Evolutionary conservation across 2,888 invertebrate genomes (phyloP), one percentile per base, ranked within the genome.

Genomic region (Eristalis intricaria): DNA sequence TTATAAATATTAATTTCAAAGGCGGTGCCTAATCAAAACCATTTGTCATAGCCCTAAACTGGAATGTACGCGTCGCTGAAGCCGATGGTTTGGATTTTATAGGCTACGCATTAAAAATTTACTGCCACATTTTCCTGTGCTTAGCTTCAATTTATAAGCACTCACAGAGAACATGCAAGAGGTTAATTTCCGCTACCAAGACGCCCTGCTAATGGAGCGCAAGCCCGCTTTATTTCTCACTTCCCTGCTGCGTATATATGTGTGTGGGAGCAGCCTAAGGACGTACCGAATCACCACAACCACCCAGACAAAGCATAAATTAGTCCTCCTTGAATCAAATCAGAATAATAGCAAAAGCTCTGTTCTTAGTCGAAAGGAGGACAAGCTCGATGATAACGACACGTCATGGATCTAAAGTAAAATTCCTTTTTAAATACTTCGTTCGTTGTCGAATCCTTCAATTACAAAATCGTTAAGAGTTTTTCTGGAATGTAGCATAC

Each of bases 141-240:
- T 73, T 60, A 68, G 19, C 35, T 32, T 50, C 50, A 61, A 80
- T 80, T 73, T 73, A 73, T 73, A 40, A 56, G 64, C 70, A 78
- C 58, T 22, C 5, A 66, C n/a, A 32, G 29, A 5, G 43, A 66
- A 26, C 80, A 73, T 80, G 80, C 80, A 73, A 66, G 60, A 40
- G 66, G 65, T 60, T 73, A 73, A 80, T 80, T 80, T 80, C 80
- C 80, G 73, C n/a, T 43, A 7, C 66, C 1, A 66, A 60, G 43
- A 40, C 65, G 32, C 66, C 29, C 26, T 40, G 32, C 80, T 80
- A 80, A 80, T 80, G 80, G 60, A 80, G 66, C 61, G 66, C 29
- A 66, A 68, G 11, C 15, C 66, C 38, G 50, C 50, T 50, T 50
- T 50, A 50, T 50, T 50, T 50, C 50, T 50, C 50, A 50, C 50